Base-by-base conservation (phyloP, 2,888 invertebrate genomes). In the Dysmachus trigonus region DNA sequence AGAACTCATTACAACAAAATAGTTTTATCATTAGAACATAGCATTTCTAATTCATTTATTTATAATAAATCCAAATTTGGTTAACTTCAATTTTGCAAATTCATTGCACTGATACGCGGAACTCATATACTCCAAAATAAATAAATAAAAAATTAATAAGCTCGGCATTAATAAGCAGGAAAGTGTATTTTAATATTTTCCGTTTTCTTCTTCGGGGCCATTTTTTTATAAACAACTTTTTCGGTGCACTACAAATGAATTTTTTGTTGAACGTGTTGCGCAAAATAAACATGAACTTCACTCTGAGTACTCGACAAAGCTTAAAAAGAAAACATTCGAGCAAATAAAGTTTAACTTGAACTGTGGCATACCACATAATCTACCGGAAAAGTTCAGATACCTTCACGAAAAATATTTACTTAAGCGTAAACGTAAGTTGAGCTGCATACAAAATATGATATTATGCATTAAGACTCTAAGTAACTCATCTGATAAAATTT, bases 201-300 rank as follows among this genome's bases (percentile, higher is more conserved):
- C 7, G 6, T 62, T 51, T 27, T 13, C 10, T 41, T 8, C 62
- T 13, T 15, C 13, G 38, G 10, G 1, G 53, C 18, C 4, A 18
- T 51, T 53, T n/a, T 7, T 53, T 22, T 53, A 27, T 18, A 62
- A 62, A 53, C 53, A 53, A 53, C 3, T 47, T 47, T 5, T 47
- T n/a, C 47, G 47, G 47, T 53, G 53, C 22, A 53, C 13, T 51
- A n/a, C 15, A 2, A 13, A 8, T 22, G 27, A 22, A 47, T 47
- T 0, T 47, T 47, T 62, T 62, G 4, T 1, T 22, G 27, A 47
- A 10, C 47, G 51, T 77, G 47, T 77, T 77, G 77, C 47, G 77
- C 27, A 77, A 77, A n/a, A 13, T 77, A 77, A 77, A 47, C 47
- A 77, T 77, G 77, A 77, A 77, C 77, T 77, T 77, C 77, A 77